Evolutionary conservation across 2,797 vertebrate species (phyloP).

Genomic region (Chelmon rostratus): DNA sequence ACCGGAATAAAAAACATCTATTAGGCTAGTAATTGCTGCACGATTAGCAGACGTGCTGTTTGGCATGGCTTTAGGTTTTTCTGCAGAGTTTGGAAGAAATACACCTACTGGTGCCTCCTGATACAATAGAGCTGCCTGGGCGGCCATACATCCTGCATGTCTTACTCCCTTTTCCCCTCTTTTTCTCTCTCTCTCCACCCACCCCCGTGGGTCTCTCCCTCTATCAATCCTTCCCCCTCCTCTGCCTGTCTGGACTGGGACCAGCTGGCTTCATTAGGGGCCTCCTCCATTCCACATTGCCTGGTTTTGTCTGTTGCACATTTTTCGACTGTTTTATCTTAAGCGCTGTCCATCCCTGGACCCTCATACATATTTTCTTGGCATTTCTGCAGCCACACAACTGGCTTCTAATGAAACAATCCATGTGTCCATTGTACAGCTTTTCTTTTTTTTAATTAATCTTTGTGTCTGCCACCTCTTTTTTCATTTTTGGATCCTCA

Average conservation of each 20-base stretch:
- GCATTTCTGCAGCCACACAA: slow-evolving; percentile 84
- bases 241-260: slow-evolving; percentile 88
- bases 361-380: slow-evolving; percentile 88
- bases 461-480: slow-evolving; percentile 84
- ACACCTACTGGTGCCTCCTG: slow-evolving; percentile 89
- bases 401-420: slow-evolving; percentile 90
- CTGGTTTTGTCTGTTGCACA: slow-evolving; percentile 89
- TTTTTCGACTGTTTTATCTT: slow-evolving; percentile 90
- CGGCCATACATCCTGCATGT: slow-evolving; percentile 89
- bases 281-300: slow-evolving; percentile 88
- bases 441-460: slow-evolving; percentile 87
- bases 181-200: slow-evolving; percentile 75
- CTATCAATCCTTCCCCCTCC: slow-evolving; percentile 86
- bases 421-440: slow-evolving; percentile 86
- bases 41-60: slow-evolving; percentile 89
- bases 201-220: slow-evolving; percentile 79
- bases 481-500: slow-evolving; percentile 75
- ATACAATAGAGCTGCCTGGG: slow-evolving; percentile 89
- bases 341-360: slow-evolving; percentile 87
- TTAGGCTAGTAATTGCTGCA: slow-evolving; percentile 89
- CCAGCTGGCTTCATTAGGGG: slow-evolving; percentile 91
- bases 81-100: slow-evolving; percentile 87
- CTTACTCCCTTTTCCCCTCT: slow-evolving; percentile 80
- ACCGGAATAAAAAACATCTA: slow-evolving; percentile 82
- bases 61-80: slow-evolving; percentile 84